Evolutionary conservation across 2,797 vertebrate genomes (phyloP).

Genomic region (Bradypus variegatus): DNA sequence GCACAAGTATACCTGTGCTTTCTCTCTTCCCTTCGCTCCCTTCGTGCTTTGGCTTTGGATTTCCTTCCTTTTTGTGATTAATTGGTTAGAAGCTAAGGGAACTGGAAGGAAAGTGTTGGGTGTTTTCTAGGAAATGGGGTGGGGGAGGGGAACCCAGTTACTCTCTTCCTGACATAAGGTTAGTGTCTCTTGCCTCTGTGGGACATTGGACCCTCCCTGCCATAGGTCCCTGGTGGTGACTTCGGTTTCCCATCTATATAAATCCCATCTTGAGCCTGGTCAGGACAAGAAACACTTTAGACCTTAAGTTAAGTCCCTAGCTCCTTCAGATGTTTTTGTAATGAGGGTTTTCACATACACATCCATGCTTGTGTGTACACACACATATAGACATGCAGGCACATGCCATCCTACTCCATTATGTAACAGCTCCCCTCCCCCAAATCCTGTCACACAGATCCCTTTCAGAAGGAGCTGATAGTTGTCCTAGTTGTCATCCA

Average conservation of each 20-base stretch:
- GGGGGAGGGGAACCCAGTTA: not conserved
- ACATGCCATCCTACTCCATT: not conserved
- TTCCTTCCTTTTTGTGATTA: slow-evolving; percentile 29
- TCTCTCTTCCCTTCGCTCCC: not conserved
- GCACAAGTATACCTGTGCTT: slow-evolving; percentile 39
- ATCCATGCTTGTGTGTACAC: not conserved
- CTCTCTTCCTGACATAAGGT: not conserved
- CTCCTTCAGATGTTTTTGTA: slow-evolving; percentile 43
- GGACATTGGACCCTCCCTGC: not conserved
- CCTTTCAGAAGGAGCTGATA: not conserved
- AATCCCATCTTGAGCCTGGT: slow-evolving; percentile 4
- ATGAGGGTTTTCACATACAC: slow-evolving; percentile 31
- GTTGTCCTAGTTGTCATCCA: not conserved
- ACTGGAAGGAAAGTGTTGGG: slow-evolving; percentile 20
- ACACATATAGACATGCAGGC: not conserved
- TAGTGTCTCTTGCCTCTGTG: slow-evolving; percentile 31
- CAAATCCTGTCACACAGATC: not conserved
- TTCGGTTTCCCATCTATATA: not conserved
- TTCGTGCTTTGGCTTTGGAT: slow-evolving; percentile 41
- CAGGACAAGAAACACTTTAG: slow-evolving; percentile 1
- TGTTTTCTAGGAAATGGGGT: slow-evolving; percentile 13
- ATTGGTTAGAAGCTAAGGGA: slow-evolving; percentile 47
- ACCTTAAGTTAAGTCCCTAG: slow-evolving; percentile 19
- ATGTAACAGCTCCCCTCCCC: not conserved
- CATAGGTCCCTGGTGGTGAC: not conserved